Base-by-base conservation (phyloP, 2,888 invertebrate genomes). In the Leucophora obtusa region DNA sequence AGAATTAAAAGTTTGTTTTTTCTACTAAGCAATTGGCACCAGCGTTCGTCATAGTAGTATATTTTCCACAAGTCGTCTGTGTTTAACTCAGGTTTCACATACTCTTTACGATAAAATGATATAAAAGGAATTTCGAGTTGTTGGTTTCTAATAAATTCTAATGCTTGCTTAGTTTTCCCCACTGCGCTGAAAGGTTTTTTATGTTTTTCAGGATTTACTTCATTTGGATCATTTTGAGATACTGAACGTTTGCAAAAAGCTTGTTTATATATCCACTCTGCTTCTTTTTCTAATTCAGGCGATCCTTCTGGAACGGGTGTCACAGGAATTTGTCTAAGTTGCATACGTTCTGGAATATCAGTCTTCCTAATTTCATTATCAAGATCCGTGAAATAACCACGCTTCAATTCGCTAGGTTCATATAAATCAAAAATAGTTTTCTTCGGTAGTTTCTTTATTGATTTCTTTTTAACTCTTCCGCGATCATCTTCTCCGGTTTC, bases 11-110 rank as follows among this genome's bases (percentile, higher is more conserved):
- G 91, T 86, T 96, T 96, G 84, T 94, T 93, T 87, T 98, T 98
- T 2, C 98, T 93, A 14, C 93, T 93, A 83, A 95, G 93, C 76
- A 99, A 91, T 89, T 97, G 97, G 87, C 97, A 97, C 96, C 97
- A 98, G 91, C 97, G 97, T 68, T 96, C 97, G 89, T 99, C 98
- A 89, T 93, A 97, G 87, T 96, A 95, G 91, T 97, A 99, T n/a
- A 99, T 96, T 88, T 96, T 97, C 99, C 99, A 99, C 35, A 99
- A 91, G 88, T 99, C 99, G 86, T 97, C 97, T 68, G 98, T 97
- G 84, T 94, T 96, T 21, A 99, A 91, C 86, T 98, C 98, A 0
- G 98, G 97, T 86, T 96, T 95, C 0, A 99, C 97, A 86, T 98
- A 98, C 89, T 99, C 99, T 90, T 99, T 99, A 28, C 99, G 93